A percentile compares a stretch with the other conserved stretches of the same genome.
These are phyloP conservation scores for Drosophila littoralis DNA, from an alignment of 1,140 invertebrate genomes.

Conservation along the genomic window DNA sequence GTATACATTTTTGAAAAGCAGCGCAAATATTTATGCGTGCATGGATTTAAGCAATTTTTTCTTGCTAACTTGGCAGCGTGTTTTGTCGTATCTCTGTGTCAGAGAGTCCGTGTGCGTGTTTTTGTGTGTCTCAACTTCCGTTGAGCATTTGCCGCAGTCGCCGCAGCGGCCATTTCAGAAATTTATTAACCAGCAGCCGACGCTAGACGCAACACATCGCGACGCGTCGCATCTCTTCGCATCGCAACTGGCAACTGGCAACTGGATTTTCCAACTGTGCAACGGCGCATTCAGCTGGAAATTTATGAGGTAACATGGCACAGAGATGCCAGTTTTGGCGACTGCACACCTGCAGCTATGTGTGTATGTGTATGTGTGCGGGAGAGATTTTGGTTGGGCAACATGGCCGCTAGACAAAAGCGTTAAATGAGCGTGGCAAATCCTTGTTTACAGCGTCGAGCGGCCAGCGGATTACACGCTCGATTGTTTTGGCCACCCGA, in stretches of 20 bases:
- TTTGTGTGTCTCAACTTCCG: constrained; percentile 59
- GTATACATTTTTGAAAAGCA: constrained; percentile 63
- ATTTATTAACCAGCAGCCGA: constrained; percentile 70
- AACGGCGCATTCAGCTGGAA: constrained; percentile 75
- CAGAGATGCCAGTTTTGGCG: constrained; percentile 41
- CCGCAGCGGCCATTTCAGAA: constrained; percentile 65
- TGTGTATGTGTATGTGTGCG: constrained; percentile 7
- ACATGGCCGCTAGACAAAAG: constrained; percentile 75
- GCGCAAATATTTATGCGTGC: constrained; percentile 71
- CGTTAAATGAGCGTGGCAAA: constrained; percentile 79
- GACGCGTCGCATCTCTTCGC: constrained; percentile 17
- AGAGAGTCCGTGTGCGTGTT: constrained; percentile 6
- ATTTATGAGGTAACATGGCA: constrained; percentile 71
- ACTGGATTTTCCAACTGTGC: constrained; percentile 72
- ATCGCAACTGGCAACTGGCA: constrained; percentile 51
- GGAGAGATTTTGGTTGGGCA: constrained; percentile 67
- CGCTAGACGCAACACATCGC: constrained; percentile 13
- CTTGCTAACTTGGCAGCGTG: constrained; percentile 3
- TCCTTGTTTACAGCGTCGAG: constrained; percentile 74
- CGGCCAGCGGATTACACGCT: constrained; percentile 72
- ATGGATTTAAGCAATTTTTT: constrained; percentile 38
- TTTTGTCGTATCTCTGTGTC: constrained; percentile 8
- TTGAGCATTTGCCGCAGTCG: constrained; percentile 68
- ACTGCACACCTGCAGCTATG: constrained; percentile 51
- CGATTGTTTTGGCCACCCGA: constrained; percentile 67